Evolutionary conservation across 2,888 invertebrate species (phyloP), one percentile per base, ranked within the genome.

Genomic region (Caenorhabditis sp.): DNA sequence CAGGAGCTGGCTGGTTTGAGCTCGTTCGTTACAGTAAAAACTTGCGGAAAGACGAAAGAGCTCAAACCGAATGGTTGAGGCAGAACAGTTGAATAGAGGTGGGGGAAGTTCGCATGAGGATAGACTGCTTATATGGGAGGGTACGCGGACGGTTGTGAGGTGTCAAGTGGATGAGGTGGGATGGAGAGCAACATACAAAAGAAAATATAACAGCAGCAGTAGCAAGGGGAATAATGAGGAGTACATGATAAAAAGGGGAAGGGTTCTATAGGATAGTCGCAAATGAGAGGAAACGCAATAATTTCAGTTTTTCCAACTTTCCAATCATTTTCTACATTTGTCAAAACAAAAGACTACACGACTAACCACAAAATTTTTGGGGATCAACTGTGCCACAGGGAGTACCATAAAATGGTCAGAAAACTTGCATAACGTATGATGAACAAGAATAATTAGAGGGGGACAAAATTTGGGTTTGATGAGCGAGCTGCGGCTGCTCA

Each of bases 121-220:
- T 58, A 63, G 78, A 78, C 63, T 56, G 76, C 76, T 78, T 78
- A 76, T 80, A 76, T 80, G 73, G 74, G 65, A 55, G 62, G 63
- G 61, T 58, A 53, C 53, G 61, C 22, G 15, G 20, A 17, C 20
- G 43, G n/a, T 48, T 48, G 27, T 58, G 30, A 58, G 30, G 30
- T 43, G 46, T 53, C 46, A 48, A 56, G 41, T 43, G 68, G 13
- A 5, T 15, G 20, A 35, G 37, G 50, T 32, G 46, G 24, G 30
- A 35, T 30, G 24, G 50, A 37, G 41, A 50, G 5, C 20, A 39
- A 56, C n/a, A 56, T n/a, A n/a, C n/a, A n/a, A 50, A 24, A 58
- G 22, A 20, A 24, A 35, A 11, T 37, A 48, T 45, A 22, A 20
- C 7, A n/a, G 24, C 48, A 27, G 13, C 30, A 45, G 43, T 13